Evolutionary conservation across 2,113 vertebrate species (phyloP).

Genomic region (Apodemus sylvaticus): DNA sequence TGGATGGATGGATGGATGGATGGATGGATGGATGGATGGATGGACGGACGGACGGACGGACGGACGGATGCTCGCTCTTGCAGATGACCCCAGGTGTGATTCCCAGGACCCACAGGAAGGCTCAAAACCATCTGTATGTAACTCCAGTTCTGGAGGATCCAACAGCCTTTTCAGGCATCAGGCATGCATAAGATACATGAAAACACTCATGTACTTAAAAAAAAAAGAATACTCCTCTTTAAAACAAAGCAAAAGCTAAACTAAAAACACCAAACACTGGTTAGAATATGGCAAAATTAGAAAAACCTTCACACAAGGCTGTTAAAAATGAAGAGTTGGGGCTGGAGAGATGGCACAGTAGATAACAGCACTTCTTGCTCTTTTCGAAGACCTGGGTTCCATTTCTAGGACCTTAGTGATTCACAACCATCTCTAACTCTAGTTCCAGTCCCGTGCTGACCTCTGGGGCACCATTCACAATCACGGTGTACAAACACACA

Average conservation of each 20-base stretch:
- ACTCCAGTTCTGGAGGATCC: neutral
- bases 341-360: neutral
- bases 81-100: neutral
- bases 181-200: neutral
- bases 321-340: neutral
- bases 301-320: neutral
- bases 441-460: neutral
- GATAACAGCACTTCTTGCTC: neutral
- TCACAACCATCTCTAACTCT: neutral
- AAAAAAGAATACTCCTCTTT: neutral
- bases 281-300: neutral
- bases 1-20: too few relatives aligned
- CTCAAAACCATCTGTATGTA: neutral
- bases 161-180: neutral
- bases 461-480: neutral
- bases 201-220: neutral
- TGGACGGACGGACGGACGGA: too few relatives aligned
- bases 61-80: too few relatives aligned
- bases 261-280: neutral
- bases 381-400: neutral
- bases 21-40: too few relatives aligned
- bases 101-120: neutral
- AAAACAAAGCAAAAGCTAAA: neutral
- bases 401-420: neutral
- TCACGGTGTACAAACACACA: neutral